phyloP scores from a whole-genome alignment of 2,888 invertebrate genomes.

The Odontocerum albicorne region DNA sequence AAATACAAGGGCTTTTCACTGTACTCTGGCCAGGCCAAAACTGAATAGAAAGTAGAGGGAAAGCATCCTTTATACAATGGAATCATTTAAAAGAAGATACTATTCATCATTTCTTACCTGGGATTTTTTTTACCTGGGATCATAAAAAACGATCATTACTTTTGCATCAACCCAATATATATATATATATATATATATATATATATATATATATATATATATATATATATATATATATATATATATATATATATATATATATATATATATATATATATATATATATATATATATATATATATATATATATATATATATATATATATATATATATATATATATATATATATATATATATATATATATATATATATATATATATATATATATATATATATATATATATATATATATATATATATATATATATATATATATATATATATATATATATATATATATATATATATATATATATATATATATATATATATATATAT shows the following conservation, averaged over 20 bases:
- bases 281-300: not conserved
- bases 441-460: not conserved
- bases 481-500: not conserved
- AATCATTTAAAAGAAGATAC: no score
- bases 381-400: constrained; percentile 2
- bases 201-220: not conserved
- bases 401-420: not conserved
- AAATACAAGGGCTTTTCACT: no score
- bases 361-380: constrained; percentile 1
- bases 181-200: not conserved
- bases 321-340: not conserved
- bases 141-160: no score
- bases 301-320: not conserved
- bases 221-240: not conserved
- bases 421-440: not conserved
- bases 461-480: not conserved
- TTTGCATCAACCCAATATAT: not conserved
- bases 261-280: not conserved
- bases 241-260: not conserved
- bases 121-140: no score
- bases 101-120: no score
- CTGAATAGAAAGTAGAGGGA: no score
- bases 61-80: no score
- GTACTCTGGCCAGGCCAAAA: no score
- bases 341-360: not conserved